Evolutionary conservation across 2,888 invertebrate species (phyloP), one percentile per base, ranked within the genome.

Genomic region (Oegoconia quadripuncta): DNA sequence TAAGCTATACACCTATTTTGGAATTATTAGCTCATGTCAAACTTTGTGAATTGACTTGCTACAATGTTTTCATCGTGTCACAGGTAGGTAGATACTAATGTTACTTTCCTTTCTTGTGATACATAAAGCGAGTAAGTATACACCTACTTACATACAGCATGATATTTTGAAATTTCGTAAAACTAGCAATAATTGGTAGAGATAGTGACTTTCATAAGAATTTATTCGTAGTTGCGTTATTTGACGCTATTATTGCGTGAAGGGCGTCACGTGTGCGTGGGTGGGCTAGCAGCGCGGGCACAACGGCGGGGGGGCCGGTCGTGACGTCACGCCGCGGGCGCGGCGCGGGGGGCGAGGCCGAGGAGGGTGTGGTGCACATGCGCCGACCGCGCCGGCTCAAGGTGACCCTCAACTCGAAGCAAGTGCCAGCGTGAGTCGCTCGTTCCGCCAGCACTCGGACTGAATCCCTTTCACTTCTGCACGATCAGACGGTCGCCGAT

Each of bases 341-440:
- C 46, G 37, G 42, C 41, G 50, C 39, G 47, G 42, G 55, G 46
- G 60, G 52, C 52, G 64, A 55, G 67, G 67, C 53, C 66, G 27
- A 27, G n/a, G 82, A 81, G 82, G 83, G 86, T 80, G 83, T 81
- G 80, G 82, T 82, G 83, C 83, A 86, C 86, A 86, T 84, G 86
- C 84, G 83, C 82, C 64, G 64, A 59, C 55, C 57, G 61, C 72
- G 72, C 56, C 67, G 73, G 55, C 64, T 79, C 86, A 87, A 87
- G 86, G 86, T 87, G 86, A 87, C 86, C 84, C 74, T 73, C 70
- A 59, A 61, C 67, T 65, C 64, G 60, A 55, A 67, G 62, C 77
- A 71, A 74, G 68, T 70, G 67, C 63, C 60, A 61, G 64, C 64
- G 64, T 53, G 58, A 53, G 52, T 46, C 50, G 58, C 51, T 50